Conservation (phyloP, 2,888 invertebrate species). For the Apeira syringaria region DNA sequence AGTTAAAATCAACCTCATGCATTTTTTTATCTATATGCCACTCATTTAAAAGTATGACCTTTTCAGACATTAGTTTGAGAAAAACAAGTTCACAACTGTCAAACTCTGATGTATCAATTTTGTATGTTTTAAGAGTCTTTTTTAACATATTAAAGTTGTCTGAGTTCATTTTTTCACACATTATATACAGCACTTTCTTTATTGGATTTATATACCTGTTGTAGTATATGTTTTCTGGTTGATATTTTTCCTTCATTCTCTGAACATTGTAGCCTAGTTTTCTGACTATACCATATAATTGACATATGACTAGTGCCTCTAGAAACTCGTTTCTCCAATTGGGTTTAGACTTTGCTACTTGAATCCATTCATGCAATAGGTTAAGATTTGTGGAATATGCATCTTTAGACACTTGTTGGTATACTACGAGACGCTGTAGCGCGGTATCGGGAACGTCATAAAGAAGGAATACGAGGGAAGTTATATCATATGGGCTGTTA, state of each 20-base stretch:
- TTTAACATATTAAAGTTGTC: conserved; percentile 57
- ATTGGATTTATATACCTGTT: conserved; percentile 57
- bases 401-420: conserved; percentile 58
- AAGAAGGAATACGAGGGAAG: conserved; percentile 68
- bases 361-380: conserved; percentile 66
- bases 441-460: conserved; percentile 71
- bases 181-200: conserved; percentile 62
- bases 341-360: conserved; percentile 49
- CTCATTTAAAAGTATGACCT: conserved; percentile 53
- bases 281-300: conserved; percentile 57
- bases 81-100: conserved; percentile 64
- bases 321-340: conserved; percentile 69
- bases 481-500: conserved; percentile 56
- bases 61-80: conserved; percentile 63
- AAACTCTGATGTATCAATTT: conserved; percentile 55
- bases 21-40: conserved; percentile 35
- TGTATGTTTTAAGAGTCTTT: conserved; percentile 53
- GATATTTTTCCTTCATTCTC: conserved; percentile 50
- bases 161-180: conserved; percentile 63
- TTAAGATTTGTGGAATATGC: conserved; percentile 48
- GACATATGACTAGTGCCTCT: conserved; percentile 68
- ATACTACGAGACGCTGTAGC: conserved; percentile 60
- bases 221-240: conserved; percentile 46
- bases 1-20: conserved; percentile 35
- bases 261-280: conserved; percentile 62